Evolutionary conservation across 2,113 vertebrate species (phyloP).

Genomic region (Melanocharis versteri): DNA sequence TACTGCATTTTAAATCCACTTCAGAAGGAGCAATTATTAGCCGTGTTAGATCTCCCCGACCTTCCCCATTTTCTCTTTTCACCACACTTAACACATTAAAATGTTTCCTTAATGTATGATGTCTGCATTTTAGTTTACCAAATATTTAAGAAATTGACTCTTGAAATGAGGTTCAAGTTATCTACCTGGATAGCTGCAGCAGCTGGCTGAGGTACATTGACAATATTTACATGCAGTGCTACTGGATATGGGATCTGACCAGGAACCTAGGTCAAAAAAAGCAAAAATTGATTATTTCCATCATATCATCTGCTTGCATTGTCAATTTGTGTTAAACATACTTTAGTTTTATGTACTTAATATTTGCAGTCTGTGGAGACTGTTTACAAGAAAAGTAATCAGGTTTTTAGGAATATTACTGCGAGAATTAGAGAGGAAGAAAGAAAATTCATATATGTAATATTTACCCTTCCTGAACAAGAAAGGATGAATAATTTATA

Average conservation of each 20-base stretch:
- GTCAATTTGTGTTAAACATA: background rate
- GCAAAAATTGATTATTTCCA: constrained; percentile 38
- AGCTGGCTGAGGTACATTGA: constrained; percentile 92
- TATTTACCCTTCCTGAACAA: background rate
- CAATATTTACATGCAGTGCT: constrained; percentile 91
- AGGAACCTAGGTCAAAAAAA: constrained; percentile 67
- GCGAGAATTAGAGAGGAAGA: background rate
- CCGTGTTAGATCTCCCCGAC: background rate
- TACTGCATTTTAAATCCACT: constrained; percentile 3
- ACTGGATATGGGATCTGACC: constrained; percentile 86
- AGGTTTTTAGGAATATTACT: background rate
- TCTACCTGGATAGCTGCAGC: constrained; percentile 94
- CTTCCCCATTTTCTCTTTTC: constrained; percentile 20
- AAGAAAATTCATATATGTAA: background rate
- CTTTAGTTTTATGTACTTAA: background rate
- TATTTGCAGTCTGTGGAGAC: background rate
- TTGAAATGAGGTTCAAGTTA: constrained; percentile 32
- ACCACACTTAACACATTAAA: background rate
- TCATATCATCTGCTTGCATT: background rate
- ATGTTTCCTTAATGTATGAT: background rate
- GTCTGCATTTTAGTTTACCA: background rate
- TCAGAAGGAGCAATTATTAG: background rate
- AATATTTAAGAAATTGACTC: background rate
- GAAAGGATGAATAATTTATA: background rate
- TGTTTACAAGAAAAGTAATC: background rate